Evolutionary conservation across 2,797 vertebrate species (phyloP).

Genomic region (Xerus rutilus): DNA sequence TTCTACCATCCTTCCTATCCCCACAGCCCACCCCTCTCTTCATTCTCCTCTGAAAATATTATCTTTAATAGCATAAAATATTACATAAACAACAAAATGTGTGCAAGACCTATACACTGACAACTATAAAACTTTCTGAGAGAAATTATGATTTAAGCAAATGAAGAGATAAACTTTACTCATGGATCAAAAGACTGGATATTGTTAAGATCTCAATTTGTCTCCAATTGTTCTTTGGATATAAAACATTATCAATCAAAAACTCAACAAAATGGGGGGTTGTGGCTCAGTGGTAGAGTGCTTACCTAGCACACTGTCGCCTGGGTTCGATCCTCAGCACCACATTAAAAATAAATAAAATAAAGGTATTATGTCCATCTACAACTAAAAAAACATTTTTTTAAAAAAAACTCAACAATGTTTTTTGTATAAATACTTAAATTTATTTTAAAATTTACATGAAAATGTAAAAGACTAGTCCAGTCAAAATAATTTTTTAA

Average conservation of each 20-base stretch:
- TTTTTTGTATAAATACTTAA: not conserved
- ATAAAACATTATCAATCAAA: not conserved
- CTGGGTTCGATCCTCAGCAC: too few relatives aligned
- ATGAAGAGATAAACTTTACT: not conserved
- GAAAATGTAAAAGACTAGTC: not conserved
- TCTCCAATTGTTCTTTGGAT: not conserved
- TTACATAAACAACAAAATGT: not conserved
- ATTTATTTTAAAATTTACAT: not conserved
- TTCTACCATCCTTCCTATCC: too few relatives aligned
- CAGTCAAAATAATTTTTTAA: not conserved
- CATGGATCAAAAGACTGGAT: not conserved
- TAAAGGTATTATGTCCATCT: too few relatives aligned
- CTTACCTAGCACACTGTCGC: too few relatives aligned
- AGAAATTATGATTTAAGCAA: not conserved
- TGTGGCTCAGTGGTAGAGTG: too few relatives aligned
- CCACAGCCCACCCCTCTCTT: too few relatives aligned
- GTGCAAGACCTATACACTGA: not conserved
- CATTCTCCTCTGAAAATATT: not conserved
- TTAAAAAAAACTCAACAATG: not conserved
- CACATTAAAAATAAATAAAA: too few relatives aligned
- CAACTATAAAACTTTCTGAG: not conserved
- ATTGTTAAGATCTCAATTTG: not conserved
- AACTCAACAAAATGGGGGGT: not conserved
- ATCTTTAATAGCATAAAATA: not conserved
- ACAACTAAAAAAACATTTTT: too few relatives aligned